Percentiles rank a stretch among this genome's conserved stretches.
Conservation (phyloP, 2,113 vertebrate genomes). For the Chionomys nivalis region DNA sequence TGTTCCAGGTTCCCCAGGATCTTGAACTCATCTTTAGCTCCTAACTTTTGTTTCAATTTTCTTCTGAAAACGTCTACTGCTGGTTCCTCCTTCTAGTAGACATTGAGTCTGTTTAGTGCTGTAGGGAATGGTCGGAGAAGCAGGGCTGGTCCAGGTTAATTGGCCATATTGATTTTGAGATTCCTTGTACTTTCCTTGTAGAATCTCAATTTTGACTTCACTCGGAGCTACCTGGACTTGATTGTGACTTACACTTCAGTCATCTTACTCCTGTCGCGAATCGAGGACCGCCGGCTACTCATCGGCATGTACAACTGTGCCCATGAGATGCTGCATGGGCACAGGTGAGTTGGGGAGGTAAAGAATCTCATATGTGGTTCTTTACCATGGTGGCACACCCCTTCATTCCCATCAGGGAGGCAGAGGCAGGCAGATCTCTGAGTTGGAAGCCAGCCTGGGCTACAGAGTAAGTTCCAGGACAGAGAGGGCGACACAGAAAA, state of each 20-base stretch:
- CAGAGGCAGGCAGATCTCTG: background rate
- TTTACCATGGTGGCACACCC: background rate
- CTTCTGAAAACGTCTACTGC: constrained; percentile 25
- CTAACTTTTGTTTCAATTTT: constrained; percentile 27
- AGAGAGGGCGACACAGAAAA: background rate
- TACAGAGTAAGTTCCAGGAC: background rate
- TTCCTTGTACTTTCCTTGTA: constrained; percentile 77
- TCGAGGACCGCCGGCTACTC: constrained; percentile 93
- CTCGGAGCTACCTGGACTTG: constrained; percentile 95
- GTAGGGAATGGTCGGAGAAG: background rate
- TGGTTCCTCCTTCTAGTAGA: background rate
- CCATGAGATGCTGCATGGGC: constrained; percentile 93
- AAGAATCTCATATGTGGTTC: background rate
- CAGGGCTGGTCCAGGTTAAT: background rate
- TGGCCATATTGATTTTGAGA: background rate
- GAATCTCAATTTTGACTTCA: constrained; percentile 94
- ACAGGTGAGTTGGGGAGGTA: constrained; percentile 83
- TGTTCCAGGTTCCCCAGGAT: background rate
- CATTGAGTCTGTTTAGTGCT: background rate
- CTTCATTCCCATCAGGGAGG: background rate
- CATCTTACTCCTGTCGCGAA: constrained; percentile 92
- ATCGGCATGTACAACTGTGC: constrained; percentile 95
- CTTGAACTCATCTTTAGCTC: constrained; percentile 19
- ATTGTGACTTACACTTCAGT: constrained; percentile 94
- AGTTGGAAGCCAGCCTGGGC: background rate